Percentiles rank a stretch among this genome's conserved stretches.
phyloP scores from a whole-genome alignment of 2,113 vertebrate genomes.

The Aythya baeri region DNA sequence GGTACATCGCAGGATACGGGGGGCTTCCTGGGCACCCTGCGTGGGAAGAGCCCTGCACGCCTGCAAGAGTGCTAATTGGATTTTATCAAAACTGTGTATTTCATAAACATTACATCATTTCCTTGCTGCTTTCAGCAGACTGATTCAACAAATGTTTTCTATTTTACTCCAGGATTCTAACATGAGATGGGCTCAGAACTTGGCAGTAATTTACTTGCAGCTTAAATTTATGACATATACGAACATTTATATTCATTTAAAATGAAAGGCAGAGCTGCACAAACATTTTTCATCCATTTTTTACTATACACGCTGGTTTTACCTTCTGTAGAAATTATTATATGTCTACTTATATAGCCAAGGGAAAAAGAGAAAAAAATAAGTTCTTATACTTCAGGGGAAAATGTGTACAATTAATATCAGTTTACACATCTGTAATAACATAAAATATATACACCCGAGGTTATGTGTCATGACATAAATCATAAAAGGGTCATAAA shows the following conservation, averaged over 20 bases:
- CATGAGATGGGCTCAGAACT: slow-evolving; percentile 51
- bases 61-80: slow-evolving; percentile 58
- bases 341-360: slow-evolving; percentile 41
- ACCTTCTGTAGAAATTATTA: slow-evolving; percentile 58
- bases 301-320: slow-evolving; percentile 42
- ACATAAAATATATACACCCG: slow-evolving; percentile 31
- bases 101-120: slow-evolving; percentile 70
- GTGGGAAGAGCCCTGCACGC: neutral
- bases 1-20: neutral
- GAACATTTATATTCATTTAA: slow-evolving; percentile 78
- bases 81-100: slow-evolving; percentile 69
- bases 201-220: slow-evolving; percentile 72
- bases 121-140: slow-evolving; percentile 57
- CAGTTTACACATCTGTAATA: slow-evolving; percentile 53
- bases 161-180: slow-evolving; percentile 68
- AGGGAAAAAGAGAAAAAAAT: slow-evolving; percentile 33
- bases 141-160: slow-evolving; percentile 71
- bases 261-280: slow-evolving; percentile 65
- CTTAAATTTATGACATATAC: slow-evolving; percentile 73
- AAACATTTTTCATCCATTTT: slow-evolving; percentile 65
- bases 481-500: slow-evolving; percentile 48
- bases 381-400: slow-evolving; percentile 22
- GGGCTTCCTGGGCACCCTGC: neutral
- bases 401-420: slow-evolving; percentile 58
- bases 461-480: slow-evolving; percentile 39